Evolutionary conservation across 2,888 invertebrate genomes (phyloP).

Genomic region (Lymantria dispar): DNA sequence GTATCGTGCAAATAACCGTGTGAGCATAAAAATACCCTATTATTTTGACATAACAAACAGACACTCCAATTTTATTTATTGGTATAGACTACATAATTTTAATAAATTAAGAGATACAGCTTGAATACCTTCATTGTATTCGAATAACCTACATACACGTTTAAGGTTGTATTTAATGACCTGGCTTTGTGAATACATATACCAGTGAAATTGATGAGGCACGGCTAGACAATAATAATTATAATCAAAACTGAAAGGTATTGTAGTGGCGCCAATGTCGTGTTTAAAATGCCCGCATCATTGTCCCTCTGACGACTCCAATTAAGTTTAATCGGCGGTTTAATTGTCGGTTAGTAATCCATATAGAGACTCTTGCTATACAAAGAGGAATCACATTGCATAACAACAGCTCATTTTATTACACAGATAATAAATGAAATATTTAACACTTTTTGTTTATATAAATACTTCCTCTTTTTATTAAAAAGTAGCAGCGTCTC

Average conservation of each 20-base stretch:
- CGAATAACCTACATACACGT: too few species aligned
- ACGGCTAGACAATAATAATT: neutral
- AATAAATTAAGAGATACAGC: too few species aligned
- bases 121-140: too few species aligned
- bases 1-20: too few species aligned
- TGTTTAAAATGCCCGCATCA: conserved; percentile 41
- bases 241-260: neutral
- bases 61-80: too few species aligned
- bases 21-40: too few species aligned
- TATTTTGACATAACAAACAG: too few species aligned
- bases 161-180: too few species aligned
- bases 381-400: conserved; percentile 31
- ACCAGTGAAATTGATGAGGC: too few species aligned
- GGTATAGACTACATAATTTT: too few species aligned
- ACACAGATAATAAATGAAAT: neutral
- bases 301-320: conserved; percentile 47
- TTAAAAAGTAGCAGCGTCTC: neutral
- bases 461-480: neutral
- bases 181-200: too few species aligned
- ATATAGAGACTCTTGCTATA: conserved; percentile 16
- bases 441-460: neutral
- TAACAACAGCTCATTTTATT: conserved; percentile 16
- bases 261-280: neutral
- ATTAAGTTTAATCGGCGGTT: conserved; percentile 66
- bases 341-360: conserved; percentile 55